A percentile compares a stretch with the other conserved stretches of the same genome.
These are phyloP conservation scores for Leiothrix lutea DNA, from an alignment of 2,113 vertebrate genomes.

Conservation along the genomic window DNA sequence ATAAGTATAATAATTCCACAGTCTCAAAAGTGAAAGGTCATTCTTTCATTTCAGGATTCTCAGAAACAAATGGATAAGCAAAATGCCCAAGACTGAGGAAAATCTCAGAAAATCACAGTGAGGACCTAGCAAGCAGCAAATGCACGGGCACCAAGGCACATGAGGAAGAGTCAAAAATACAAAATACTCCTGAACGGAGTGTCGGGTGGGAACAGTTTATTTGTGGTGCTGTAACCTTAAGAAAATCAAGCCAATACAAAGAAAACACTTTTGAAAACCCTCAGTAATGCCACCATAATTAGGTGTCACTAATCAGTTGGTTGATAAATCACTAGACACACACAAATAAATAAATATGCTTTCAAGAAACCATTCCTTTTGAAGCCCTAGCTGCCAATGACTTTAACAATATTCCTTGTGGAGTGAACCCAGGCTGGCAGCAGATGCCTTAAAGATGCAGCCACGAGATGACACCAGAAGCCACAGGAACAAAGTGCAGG, in stretches of 20 bases:
- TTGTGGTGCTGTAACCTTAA: background rate
- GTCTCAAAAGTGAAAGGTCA: background rate
- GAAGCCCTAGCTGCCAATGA: background rate
- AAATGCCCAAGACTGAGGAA: background rate
- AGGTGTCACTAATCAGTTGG: background rate
- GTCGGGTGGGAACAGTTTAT: background rate
- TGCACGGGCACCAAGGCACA: accelerated
- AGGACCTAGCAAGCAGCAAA: background rate
- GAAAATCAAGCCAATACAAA: background rate
- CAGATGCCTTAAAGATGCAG: background rate
- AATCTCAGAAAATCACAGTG: background rate
- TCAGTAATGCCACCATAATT: background rate
- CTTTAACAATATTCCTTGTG: background rate
- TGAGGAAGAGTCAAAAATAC: background rate
- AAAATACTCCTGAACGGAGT: background rate
- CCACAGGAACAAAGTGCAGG: background rate
- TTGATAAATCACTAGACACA: background rate
- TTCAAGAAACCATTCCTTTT: background rate
- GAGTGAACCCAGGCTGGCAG: background rate
- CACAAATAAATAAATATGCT: no score
- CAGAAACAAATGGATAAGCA: background rate
- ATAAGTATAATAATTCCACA: background rate
- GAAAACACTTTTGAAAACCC: background rate
- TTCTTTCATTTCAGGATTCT: background rate
- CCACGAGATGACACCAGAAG: background rate